Evolutionary conservation across 2,888 invertebrate genomes (phyloP).

Genomic region (Rhagium mordax): DNA sequence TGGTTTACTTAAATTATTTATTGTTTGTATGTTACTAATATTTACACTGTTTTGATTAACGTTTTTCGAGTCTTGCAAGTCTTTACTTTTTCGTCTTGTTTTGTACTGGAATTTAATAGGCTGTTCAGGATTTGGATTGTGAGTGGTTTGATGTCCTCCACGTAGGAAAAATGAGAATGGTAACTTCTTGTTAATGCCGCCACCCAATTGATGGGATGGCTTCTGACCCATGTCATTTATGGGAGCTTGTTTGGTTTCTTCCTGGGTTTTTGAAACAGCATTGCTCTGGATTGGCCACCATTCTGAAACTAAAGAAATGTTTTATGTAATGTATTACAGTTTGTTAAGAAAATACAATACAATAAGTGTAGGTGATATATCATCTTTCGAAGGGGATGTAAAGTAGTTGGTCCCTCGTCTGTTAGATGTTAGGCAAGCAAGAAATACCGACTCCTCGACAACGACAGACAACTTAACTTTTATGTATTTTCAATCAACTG

Average conservation of each 20-base stretch:
- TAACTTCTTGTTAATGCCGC: constrained; percentile 70
- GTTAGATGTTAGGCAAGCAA: too few species aligned
- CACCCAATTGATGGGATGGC: constrained; percentile 70
- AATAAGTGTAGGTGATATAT: too few species aligned
- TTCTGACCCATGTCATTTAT: constrained; percentile 71
- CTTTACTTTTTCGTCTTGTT: constrained; percentile 60
- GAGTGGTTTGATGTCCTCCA: constrained; percentile 71
- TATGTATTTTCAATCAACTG: background rate
- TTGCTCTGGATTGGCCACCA: background rate
- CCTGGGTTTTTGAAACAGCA: background rate
- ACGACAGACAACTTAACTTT: too few species aligned
- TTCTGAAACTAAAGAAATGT: constrained; percentile 33
- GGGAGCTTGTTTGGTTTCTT: constrained; percentile 26
- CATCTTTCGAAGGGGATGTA: too few species aligned
- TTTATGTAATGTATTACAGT: background rate
- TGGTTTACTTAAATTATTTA: constrained; percentile 43
- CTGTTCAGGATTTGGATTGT: constrained; percentile 66
- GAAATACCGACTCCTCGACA: too few species aligned
- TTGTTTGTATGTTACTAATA: constrained; percentile 49
- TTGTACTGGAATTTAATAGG: constrained; percentile 69
- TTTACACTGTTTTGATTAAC: constrained; percentile 42
- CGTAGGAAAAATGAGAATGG: constrained; percentile 77
- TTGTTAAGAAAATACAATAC: too few species aligned
- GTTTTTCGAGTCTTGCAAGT: constrained; percentile 46
- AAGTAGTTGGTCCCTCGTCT: too few species aligned